Conservation (phyloP, 2,888 invertebrate genomes). For the Pycnomerus fuliginosus region DNA sequence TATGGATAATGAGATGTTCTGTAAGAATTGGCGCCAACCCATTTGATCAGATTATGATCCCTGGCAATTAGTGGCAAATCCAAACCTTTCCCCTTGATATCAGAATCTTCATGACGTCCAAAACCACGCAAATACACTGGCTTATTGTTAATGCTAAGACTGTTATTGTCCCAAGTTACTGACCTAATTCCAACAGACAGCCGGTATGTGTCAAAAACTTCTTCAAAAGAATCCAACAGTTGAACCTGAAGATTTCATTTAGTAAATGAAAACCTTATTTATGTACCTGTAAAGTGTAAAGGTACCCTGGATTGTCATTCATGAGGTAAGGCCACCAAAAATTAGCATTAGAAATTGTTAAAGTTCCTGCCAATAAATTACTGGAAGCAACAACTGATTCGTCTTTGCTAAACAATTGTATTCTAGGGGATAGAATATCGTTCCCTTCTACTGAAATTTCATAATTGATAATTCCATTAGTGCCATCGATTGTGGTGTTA, state of each 20-base stretch:
- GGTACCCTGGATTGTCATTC: conserved; percentile 74
- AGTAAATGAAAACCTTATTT: too few relatives aligned
- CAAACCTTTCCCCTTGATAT: conserved; percentile 90
- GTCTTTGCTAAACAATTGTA: conserved; percentile 52
- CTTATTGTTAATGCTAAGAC: conserved; percentile 75
- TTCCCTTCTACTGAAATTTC: conserved; percentile 15
- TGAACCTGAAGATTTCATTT: conserved; percentile 73
- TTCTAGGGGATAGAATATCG: conserved; percentile 3
- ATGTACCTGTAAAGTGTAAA: conserved; percentile 85
- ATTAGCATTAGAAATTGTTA: conserved; percentile 68
- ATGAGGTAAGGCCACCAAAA: conserved; percentile 94
- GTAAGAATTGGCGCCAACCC: conserved; percentile 94
- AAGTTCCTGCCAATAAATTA: conserved; percentile 53
- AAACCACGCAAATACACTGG: conserved; percentile 90
- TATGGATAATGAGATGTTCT: conserved; percentile 98
- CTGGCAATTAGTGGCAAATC: conserved; percentile 84
- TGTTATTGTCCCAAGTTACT: conserved; percentile 73
- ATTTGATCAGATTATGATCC: conserved; percentile 91
- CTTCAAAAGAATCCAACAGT: conserved; percentile 41
- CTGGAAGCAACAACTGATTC: conserved; percentile 54
- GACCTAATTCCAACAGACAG: conserved; percentile 85
- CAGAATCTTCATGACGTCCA: conserved; percentile 93
- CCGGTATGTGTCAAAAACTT: conserved; percentile 72
- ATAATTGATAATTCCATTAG: conserved; percentile 54
- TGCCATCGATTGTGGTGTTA: conserved; percentile 64